Conservation (phyloP, 2,888 invertebrate genomes). For the Bimastos eiseni region DNA sequence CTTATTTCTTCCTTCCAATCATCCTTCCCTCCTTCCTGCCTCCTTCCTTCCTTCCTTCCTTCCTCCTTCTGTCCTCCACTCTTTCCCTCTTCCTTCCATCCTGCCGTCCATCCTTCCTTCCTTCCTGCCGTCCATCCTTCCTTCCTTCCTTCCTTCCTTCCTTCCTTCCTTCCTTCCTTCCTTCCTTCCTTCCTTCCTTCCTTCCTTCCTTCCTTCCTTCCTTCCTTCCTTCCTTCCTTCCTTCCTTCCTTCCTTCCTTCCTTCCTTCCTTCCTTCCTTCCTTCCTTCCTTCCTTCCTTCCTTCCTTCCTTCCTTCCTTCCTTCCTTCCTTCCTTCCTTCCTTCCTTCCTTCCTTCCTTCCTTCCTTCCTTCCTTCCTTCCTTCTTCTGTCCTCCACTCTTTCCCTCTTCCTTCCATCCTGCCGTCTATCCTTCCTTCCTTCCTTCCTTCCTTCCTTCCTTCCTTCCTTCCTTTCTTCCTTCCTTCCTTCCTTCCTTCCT, state of each 20-base stretch:
- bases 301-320: not conserved
- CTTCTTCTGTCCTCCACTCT: not conserved
- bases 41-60: no score
- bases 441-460: not conserved
- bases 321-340: not conserved
- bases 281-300: not conserved
- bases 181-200: no score
- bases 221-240: no score
- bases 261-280: not conserved
- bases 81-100: not conserved
- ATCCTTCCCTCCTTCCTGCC: no score
- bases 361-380: not conserved
- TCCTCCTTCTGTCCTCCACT: not conserved
- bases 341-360: not conserved
- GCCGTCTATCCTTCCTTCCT: no score
- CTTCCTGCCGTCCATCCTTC: not conserved
- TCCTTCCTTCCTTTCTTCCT: not conserved
- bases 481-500: not conserved
- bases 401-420: no score
- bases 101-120: not conserved
- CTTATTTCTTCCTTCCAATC: no score
- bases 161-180: not conserved
- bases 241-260: no score
- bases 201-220: no score
- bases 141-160: not conserved